Percentiles rank a stretch among this genome's conserved stretches.
These are phyloP conservation scores for Istiophorus platypterus DNA, from an alignment of 2,113 vertebrate genomes.

Conservation along the genomic window DNA sequence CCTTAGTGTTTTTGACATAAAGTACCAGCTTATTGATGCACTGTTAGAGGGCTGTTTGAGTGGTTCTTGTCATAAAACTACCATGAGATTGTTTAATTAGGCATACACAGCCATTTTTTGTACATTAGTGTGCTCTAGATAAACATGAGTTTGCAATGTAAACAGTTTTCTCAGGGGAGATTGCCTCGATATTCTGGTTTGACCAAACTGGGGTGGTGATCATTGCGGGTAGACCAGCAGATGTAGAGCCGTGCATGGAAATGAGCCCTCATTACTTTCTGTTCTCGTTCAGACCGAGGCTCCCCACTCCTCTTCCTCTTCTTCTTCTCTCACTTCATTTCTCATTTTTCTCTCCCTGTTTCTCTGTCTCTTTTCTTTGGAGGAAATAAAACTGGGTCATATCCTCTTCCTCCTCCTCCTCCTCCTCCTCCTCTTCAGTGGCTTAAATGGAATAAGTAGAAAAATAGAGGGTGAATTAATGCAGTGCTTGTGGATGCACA, in stretches of 20 bases:
- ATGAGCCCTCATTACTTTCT: conserved; percentile 72
- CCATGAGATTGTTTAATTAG: not conserved
- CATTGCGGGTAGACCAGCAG: conserved; percentile 26
- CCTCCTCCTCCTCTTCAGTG: conserved; percentile 39
- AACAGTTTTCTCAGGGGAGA: not conserved
- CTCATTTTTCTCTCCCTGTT: conserved; percentile 47
- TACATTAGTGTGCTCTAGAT: conserved; percentile 7
- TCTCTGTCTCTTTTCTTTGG: conserved; percentile 61
- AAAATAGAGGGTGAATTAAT: conserved; percentile 43
- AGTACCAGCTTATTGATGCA: conserved; percentile 7
- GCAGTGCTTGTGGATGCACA: conserved; percentile 38
- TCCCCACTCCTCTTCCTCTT: conserved; percentile 6
- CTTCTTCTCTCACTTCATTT: conserved; percentile 52
- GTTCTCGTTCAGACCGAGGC: conserved; percentile 54
- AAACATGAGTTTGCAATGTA: not conserved
- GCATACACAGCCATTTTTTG: not conserved
- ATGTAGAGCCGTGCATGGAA: conserved; percentile 58
- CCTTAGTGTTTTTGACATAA: conserved; percentile 33
- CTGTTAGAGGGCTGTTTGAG: not conserved
- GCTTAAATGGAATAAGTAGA: conserved; percentile 56
- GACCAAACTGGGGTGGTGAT: conserved; percentile 33
- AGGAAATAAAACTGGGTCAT: conserved; percentile 74
- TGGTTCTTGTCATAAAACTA: not conserved
- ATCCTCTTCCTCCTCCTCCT: conserved; percentile 44
- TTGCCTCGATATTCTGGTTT: conserved; percentile 13